Conservation (phyloP, 2,888 invertebrate genomes). For the Megamerina dolium region DNA sequence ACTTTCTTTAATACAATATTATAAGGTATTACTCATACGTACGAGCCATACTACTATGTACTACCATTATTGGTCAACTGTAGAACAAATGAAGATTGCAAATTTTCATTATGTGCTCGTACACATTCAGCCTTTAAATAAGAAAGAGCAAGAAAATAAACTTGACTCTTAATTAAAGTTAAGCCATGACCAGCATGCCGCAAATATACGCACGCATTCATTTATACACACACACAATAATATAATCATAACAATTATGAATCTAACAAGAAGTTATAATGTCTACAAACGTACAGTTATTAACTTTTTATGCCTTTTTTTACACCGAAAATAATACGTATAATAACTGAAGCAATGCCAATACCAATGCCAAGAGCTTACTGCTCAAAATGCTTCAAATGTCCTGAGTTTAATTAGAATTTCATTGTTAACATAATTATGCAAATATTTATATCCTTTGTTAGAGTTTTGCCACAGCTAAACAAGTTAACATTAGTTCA, state of each 20-base stretch:
- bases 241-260: conserved; percentile 37
- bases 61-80: too few relatives aligned
- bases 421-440: conserved; percentile 45
- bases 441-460: conserved; percentile 34
- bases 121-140: too few relatives aligned
- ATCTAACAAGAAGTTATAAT: conserved; percentile 46
- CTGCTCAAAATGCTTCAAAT: too few relatives aligned
- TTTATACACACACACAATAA: conserved; percentile 1
- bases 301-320: conserved; percentile 11
- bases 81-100: too few relatives aligned
- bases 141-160: conserved; percentile 10
- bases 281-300: conserved; percentile 10
- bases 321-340: too few relatives aligned
- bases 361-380: too few relatives aligned
- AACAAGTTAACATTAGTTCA: conserved; percentile 14
- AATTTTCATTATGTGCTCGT: too few relatives aligned
- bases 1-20: too few relatives aligned
- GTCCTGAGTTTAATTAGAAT: conserved; percentile 35
- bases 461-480: conserved; percentile 3
- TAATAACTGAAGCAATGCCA: too few relatives aligned
- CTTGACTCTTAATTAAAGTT: conserved; percentile 46
- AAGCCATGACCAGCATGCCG: conserved; percentile 30
- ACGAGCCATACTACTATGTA: too few relatives aligned
- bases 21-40: too few relatives aligned
- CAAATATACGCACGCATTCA: conserved; percentile 7